These are phyloP conservation scores for Hippocampus barbouri DNA, from an alignment of 2,113 vertebrate genomes.

Conservation along the genomic window DNA sequence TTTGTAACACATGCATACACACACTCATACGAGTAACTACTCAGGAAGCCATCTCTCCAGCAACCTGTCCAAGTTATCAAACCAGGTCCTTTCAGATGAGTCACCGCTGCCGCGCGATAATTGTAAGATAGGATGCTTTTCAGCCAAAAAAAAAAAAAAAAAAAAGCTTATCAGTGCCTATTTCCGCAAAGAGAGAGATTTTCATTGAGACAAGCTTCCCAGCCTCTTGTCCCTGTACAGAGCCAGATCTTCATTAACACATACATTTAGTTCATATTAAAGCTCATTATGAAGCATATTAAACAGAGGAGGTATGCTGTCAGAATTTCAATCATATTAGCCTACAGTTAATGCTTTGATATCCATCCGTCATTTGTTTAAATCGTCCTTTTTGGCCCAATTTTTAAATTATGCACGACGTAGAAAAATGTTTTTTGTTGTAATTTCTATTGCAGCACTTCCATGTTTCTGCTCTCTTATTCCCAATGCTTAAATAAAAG, in stretches of 20 bases:
- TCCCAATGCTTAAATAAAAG: slow-evolving; percentile 27
- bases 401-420: no score
- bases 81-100: neutral
- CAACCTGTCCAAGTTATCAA: neutral
- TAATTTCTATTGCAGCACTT: slow-evolving; percentile 37
- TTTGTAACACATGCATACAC: no score
- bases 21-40: no score
- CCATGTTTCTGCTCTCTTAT: slow-evolving; percentile 51
- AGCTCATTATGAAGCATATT: neutral
- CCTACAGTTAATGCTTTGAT: neutral
- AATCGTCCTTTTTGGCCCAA: neutral
- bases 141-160: neutral
- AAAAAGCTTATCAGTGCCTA: slow-evolving; percentile 8
- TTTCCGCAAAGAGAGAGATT: neutral
- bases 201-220: neutral
- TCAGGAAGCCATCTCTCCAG: neutral
- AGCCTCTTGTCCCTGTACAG: neutral
- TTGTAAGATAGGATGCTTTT: neutral
- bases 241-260: neutral
- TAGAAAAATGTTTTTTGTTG: neutral
- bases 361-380: neutral
- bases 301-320: neutral
- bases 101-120: neutral
- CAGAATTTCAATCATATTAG: neutral
- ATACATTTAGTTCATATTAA: neutral